Evolutionary conservation across 2,888 invertebrate species (phyloP), one percentile per base, ranked within the genome.

Genomic region (Hypomecis punctinalis): DNA sequence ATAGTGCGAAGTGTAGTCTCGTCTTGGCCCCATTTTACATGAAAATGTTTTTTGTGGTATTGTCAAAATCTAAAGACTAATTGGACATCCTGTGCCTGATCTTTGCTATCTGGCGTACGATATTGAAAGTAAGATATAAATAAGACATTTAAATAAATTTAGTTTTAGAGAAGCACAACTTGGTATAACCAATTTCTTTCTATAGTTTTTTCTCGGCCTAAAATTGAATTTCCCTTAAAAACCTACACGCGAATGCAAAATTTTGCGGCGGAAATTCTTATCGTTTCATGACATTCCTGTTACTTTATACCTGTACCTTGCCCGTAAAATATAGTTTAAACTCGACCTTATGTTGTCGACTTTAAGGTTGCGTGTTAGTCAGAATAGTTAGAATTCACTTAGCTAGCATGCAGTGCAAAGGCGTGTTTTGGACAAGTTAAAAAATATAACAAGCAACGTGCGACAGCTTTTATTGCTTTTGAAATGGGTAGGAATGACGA

Each of bases 371-470:
- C 10, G 13, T 13, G 6, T 48, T 48, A 5, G 47, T 5, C 11
- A 42, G 11, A 13, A 40, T 13, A 33, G 36, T 35, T 43, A 7
- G 23, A 54, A 58, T 63, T 49, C 35, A 54, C 45, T 63, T 54
- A 54, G 33, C 54, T 63, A 37, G 42, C 36, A 63, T 59, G 49
- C 58, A 63, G 33, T 9, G 39, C 36, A 37, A 35, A 48, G 33
- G 54, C 48, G 54, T 63, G 59, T 63, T 48, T 54, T 49, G 63
- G 59, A 63, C 63, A 59, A 47, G 56, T 39, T 23, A 52, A 56
- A 62, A 57, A 63, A 42, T 52, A 42, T 57, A 47, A 57, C 62
- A 52, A 57, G 57, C 57, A 63, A 57, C 46, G 40, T 46, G 46
- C 13, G 40, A 35, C 36, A 48, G 53, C n/a, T 54, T 48, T 54